A percentile compares a stretch with the other conserved stretches of the same genome.
Conservation (phyloP, 2,113 vertebrate genomes). For the Ciconia boyciana region DNA sequence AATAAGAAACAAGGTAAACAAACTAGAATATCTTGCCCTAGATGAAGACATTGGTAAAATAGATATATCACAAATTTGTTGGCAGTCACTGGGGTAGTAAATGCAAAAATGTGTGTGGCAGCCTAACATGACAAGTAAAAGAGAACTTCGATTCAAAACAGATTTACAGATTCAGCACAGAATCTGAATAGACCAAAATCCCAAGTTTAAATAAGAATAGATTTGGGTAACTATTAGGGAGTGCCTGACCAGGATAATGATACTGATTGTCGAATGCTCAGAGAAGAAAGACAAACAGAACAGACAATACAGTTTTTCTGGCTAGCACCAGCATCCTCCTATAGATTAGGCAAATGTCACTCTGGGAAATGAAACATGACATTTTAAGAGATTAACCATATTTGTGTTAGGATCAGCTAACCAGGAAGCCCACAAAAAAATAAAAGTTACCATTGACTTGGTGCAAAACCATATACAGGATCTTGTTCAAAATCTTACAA, state of each 20-base stretch:
- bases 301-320: background rate
- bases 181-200: background rate
- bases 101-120: background rate
- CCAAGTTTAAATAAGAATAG: background rate
- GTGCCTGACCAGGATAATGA: background rate
- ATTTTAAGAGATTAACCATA: background rate
- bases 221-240: background rate
- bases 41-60: background rate
- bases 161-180: background rate
- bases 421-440: background rate
- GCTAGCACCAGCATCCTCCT: background rate
- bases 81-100: background rate
- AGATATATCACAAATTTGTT: background rate
- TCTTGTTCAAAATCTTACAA: background rate
- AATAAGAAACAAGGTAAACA: background rate
- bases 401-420: background rate
- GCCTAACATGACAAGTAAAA: background rate
- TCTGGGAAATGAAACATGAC: background rate
- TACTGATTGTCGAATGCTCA: background rate
- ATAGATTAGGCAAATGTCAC: background rate
- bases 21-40: background rate
- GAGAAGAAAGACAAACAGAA: background rate
- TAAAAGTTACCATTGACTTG: background rate
- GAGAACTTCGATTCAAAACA: background rate
- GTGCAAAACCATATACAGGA: background rate